Conservation (phyloP, 2,797 vertebrate genomes). For the Pseudomugil tenellus region DNA sequence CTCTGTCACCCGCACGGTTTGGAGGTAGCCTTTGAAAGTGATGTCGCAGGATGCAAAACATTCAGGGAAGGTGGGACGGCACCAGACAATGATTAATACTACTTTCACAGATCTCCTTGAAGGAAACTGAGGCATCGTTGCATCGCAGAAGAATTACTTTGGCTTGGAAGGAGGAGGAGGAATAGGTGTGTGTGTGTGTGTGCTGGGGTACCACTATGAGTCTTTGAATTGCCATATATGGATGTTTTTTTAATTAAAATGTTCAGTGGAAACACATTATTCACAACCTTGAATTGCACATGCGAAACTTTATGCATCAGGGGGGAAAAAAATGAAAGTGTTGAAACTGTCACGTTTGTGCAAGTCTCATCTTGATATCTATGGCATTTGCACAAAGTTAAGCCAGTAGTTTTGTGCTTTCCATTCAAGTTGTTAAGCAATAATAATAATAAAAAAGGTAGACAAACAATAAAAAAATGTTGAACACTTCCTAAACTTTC, state of each 20-base stretch:
- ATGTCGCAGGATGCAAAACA: conserved; percentile 69
- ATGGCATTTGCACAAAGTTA: conserved; percentile 53
- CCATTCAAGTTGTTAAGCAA: conserved; percentile 38
- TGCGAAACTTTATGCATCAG: conserved; percentile 49
- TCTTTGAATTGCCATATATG: conserved; percentile 56
- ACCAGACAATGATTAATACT: conserved; percentile 75
- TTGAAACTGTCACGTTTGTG: conserved; percentile 45
- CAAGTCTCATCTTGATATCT: conserved; percentile 50
- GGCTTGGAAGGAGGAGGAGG: conserved; percentile 18
- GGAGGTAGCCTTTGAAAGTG: conserved; percentile 65
- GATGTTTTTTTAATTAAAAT: conserved; percentile 72
- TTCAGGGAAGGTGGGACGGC: conserved; percentile 65
- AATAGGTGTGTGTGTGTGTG: too few species aligned
- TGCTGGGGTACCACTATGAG: conserved; percentile 32
- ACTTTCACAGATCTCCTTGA: conserved; percentile 66
- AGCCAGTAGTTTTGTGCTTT: conserved; percentile 40
- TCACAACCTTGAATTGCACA: conserved; percentile 59
- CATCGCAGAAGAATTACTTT: conserved; percentile 61
- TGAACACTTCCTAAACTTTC: conserved; percentile 31
- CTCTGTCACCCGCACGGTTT: conserved; percentile 69
- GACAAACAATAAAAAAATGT: conserved; percentile 5
- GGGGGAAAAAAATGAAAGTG: conserved; percentile 2
- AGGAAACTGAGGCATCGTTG: conserved; percentile 55
- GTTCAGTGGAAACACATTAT: conserved; percentile 69
- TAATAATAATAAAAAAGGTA: conserved; percentile 39